Base-by-base conservation (phyloP, 1,140 invertebrate species). In the Armadillidium nasatum region DNA sequence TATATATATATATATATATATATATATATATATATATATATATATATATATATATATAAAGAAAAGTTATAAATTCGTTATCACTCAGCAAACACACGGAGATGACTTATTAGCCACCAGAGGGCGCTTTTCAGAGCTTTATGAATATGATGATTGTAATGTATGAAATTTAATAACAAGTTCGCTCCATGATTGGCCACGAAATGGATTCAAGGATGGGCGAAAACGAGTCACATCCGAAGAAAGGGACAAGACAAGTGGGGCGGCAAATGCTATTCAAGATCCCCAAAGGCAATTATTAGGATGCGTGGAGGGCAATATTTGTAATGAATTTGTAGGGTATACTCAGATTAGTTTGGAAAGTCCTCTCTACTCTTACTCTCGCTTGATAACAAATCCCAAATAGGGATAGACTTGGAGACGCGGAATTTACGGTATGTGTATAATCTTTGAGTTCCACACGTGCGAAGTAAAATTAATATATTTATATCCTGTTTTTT, bases 1-100 rank as follows among this genome's bases (percentile, higher is more conserved):
- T 69, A 69, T 69, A 69, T 69, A 69, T 69, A 69, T 69, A 69
- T 69, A 69, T 69, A 23, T 69, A 69, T 69, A 11, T 69, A 11
- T 69, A 11, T 11, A 21, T 21, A 69, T 7, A 50, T 50, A 50
- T 50, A 9, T 50, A 50, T 15, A 50, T 10, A 10, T 10, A 9
- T 50, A 15, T 50, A 50, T 50, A 10, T 10, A n/a, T n/a, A n/a
- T n/a, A n/a, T n/a, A n/a, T n/a, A n/a, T n/a, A n/a, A n/a, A n/a
- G n/a, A n/a, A n/a, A 9, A 10, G 46, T 50, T 50, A 15, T 10
- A 10, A 50, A 50, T 15, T 10, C 15, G 46, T 50, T 50, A 15
- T 15, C 15, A 50, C 46, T 15, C 46, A 50, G 46, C 9, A 9
- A 50, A 50, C n/a, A n/a, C n/a, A n/a, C n/a, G n/a, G n/a, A n/a